Percentiles rank a stretch among this genome's conserved stretches.
phyloP scores from a whole-genome alignment of 1,140 invertebrate species.

The Archivesica marissinica region DNA sequence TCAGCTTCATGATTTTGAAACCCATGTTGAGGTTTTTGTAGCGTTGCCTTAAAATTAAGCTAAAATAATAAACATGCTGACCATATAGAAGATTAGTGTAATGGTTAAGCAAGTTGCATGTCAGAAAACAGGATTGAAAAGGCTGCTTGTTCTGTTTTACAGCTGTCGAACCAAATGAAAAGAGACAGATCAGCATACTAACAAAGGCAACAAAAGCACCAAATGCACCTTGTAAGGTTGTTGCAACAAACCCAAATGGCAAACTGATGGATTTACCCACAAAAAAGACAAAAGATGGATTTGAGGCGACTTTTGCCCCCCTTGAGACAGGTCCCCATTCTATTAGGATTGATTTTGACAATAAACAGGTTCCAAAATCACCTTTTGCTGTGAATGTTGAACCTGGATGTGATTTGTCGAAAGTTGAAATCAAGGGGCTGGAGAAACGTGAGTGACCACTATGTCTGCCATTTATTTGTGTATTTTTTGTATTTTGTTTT shows the following conservation, averaged over 20 bases:
- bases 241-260: conserved; percentile 59
- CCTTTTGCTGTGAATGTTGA: conserved; percentile 95
- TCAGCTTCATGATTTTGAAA: too few species aligned
- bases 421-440: conserved; percentile 67
- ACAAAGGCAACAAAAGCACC: conserved; percentile 71
- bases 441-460: conserved; percentile 90
- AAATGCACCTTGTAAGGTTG: conserved; percentile 84
- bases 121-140: too few species aligned
- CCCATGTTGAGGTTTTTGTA: too few species aligned
- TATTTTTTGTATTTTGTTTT: neutral
- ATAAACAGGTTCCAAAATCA: conserved; percentile 97
- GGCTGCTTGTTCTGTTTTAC: conserved; percentile 1
- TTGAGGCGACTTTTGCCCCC: conserved; percentile 92
- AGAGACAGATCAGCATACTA: conserved; percentile 87
- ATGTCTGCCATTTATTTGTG: neutral
- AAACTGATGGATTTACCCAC: conserved; percentile 84
- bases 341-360: conserved; percentile 96
- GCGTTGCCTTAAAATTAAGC: too few species aligned
- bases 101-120: too few species aligned
- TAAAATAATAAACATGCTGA: too few species aligned
- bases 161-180: conserved; percentile 48
- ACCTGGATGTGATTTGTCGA: conserved; percentile 83
- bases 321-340: conserved; percentile 91
- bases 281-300: conserved; percentile 93
- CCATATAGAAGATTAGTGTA: too few species aligned